phyloP scores from a whole-genome alignment of 2,797 vertebrate species.

The Taenioides sp. region DNA sequence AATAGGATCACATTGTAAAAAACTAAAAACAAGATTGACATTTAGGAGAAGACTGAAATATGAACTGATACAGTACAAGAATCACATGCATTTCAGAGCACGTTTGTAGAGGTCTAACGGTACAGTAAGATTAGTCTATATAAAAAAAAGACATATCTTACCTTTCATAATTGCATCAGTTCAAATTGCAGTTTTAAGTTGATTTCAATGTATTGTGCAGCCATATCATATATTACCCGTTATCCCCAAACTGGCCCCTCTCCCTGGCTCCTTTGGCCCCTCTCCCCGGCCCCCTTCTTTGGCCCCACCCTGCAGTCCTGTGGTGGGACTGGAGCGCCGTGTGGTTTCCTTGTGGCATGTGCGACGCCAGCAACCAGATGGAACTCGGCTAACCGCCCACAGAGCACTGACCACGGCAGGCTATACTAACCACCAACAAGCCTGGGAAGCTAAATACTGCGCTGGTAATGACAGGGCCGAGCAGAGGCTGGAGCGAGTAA shows the following conservation, averaged over 20 bases:
- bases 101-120: too few relatives aligned
- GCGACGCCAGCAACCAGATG: conserved; percentile 76
- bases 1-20: too few relatives aligned
- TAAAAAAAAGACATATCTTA: too few relatives aligned
- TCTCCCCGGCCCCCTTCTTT: conserved; percentile 34
- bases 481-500: conserved; percentile 46
- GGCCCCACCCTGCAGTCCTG: conserved; percentile 74
- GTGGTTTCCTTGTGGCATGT: conserved; percentile 66
- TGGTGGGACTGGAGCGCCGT: conserved; percentile 60
- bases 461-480: conserved; percentile 68
- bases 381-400: conserved; percentile 68
- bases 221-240: too few relatives aligned
- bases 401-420: conserved; percentile 58
- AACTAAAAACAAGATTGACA: too few relatives aligned
- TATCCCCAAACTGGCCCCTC: conserved; percentile 6
- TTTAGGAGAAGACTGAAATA: too few relatives aligned
- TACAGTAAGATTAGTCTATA: too few relatives aligned
- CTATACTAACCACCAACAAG: conserved; percentile 62
- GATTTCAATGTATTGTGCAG: too few relatives aligned
- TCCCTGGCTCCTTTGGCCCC: conserved; percentile 12
- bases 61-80: too few relatives aligned
- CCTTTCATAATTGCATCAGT: too few relatives aligned
- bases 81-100: too few relatives aligned
- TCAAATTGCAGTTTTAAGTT: too few relatives aligned
- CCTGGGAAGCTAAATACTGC: conserved; percentile 72